Conservation (phyloP, 2,888 invertebrate species). For the Tuta absoluta region DNA sequence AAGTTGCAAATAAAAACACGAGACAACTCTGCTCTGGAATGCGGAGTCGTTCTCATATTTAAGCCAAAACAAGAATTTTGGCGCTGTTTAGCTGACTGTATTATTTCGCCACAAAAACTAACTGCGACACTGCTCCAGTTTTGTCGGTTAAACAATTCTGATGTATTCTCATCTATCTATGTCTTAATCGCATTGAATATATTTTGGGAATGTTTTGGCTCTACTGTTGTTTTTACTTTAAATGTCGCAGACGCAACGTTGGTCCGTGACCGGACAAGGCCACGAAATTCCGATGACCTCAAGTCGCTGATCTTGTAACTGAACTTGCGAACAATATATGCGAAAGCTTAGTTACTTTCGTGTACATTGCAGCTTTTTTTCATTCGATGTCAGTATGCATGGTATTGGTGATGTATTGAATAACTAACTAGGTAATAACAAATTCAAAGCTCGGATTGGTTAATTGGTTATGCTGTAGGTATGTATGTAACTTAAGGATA, state of each 20-base stretch:
- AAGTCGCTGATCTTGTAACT: slow-evolving; percentile 34
- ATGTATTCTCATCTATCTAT: slow-evolving; percentile 35
- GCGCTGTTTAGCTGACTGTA: not conserved
- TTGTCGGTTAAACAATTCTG: slow-evolving; percentile 40
- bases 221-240: slow-evolving; percentile 38
- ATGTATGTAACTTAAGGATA: too few relatives aligned
- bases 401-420: too few relatives aligned
- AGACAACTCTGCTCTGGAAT: slow-evolving; percentile 11
- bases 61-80: slow-evolving; percentile 13
- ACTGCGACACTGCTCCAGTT: slow-evolving; percentile 43
- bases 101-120: slow-evolving; percentile 27
- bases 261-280: slow-evolving; percentile 79
- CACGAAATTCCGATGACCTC: slow-evolving; percentile 75
- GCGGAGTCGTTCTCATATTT: slow-evolving; percentile 15
- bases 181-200: slow-evolving; percentile 39
- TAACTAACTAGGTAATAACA: too few relatives aligned
- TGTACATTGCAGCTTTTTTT: not conserved
- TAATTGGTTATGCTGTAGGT: too few relatives aligned
- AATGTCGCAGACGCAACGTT: slow-evolving; percentile 67
- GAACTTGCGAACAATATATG: not conserved
- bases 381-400: too few relatives aligned
- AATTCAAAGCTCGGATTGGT: too few relatives aligned
- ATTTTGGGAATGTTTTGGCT: slow-evolving; percentile 34
- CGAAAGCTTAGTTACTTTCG: not conserved
- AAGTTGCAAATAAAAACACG: slow-evolving; percentile 4